Base-by-base conservation (phyloP, 2,113 vertebrate genomes). In the Tiliqua scincoides region DNA sequence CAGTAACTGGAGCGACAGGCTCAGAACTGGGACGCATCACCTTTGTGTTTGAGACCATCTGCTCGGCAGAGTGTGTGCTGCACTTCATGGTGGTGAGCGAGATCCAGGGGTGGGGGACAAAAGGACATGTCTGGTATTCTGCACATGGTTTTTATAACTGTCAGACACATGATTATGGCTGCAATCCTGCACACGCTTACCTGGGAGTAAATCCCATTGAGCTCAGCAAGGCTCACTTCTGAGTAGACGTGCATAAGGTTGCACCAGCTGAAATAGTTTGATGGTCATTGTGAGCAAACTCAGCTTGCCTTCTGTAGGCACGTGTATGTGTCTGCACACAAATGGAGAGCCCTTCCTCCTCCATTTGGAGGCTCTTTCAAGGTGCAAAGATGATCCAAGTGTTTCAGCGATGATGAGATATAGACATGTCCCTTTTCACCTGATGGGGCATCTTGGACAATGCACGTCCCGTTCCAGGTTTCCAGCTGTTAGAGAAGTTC, bases 71-170 rank as follows among this genome's bases (percentile, higher is more conserved):
- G 93, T 99, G 99, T 72, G 98, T 98, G 90, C 96, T 99, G n/a
- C 99, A 99, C 96, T 99, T 99, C 86, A 99, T 99, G 98, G 98
- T 97, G 96, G 99, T 99, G 95, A 98, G 98, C 95, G 84, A 89
- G 77, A 90, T 80, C 59, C 86, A 32, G 48, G 87, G 87, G 67
- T 86, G 87, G 67, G 76, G 23, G 86, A 82, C 52, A 78, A 71
- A 32, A 88, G 82, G 83, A 30, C 76, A 14, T 76, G 52, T n/a
- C 82, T 86, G 62, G n/a, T 54, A 4, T 71, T 83, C 82, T 77
- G 71, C 62, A 17, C 21, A n/a, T n/a, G 37, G 54, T 35, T 87
- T 73, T 80, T 80, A 72, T 83, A 75, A 32, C 43, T 86, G 25
- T n/a, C 43, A 48, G 4, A 48, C 8, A 48, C 8, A 48, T 48